Evolutionary conservation across 2,888 invertebrate genomes (phyloP).

Genomic region (Panopea generosa): DNA sequence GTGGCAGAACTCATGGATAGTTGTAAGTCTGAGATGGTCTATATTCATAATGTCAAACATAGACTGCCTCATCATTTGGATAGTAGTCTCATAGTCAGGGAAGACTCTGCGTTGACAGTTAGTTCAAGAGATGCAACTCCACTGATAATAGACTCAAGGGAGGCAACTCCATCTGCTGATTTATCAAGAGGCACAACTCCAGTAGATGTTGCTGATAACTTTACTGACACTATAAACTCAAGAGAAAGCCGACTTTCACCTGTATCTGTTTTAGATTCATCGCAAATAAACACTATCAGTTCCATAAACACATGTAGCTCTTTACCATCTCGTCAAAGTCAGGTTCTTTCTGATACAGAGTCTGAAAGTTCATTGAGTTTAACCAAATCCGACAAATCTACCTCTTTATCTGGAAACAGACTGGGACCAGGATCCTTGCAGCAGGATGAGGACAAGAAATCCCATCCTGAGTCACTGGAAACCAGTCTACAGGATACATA

Average conservation of each 20-base stretch:
- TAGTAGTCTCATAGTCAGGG: conserved; percentile 47
- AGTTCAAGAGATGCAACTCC: conserved; percentile 49
- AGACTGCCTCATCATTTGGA: conserved; percentile 12
- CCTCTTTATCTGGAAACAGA: conserved; percentile 35
- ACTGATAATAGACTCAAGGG: conserved; percentile 5
- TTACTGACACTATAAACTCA: neutral
- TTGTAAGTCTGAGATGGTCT: conserved; percentile 64
- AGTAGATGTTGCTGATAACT: neutral
- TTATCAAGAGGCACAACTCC: conserved; percentile 47
- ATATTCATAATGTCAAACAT: conserved; percentile 45
- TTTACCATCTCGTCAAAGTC: neutral
- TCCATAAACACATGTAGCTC: neutral
- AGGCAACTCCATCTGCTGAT: neutral
- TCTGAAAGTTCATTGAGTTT: conserved; percentile 21
- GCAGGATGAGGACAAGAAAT: conserved; percentile 8
- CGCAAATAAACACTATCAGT: neutral
- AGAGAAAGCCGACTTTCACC: neutral
- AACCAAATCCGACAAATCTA: conserved; percentile 42
- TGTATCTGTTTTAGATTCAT: conserved; percentile 2
- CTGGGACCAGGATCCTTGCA: conserved; percentile 19
- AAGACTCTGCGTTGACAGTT: conserved; percentile 52
- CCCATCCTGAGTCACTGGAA: conserved; percentile 13
- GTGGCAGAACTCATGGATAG: conserved; percentile 66
- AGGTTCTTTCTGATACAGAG: conserved; percentile 30
- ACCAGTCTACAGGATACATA: conserved; percentile 35